phyloP scores from a whole-genome alignment of 2,888 invertebrate genomes.

The Autographa pulchrina region DNA sequence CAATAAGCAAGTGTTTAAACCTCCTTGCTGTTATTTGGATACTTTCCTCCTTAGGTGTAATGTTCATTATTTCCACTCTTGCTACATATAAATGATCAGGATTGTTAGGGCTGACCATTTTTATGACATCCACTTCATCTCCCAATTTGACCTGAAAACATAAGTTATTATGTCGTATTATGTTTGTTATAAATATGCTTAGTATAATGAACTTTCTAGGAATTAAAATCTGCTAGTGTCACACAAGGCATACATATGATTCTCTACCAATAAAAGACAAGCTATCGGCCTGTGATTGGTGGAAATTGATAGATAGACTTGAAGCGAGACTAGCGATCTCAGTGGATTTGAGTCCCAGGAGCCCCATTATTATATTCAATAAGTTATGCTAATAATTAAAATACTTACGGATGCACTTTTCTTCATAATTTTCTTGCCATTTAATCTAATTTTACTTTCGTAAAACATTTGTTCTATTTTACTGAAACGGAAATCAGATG shows the following conservation, averaged over 20 bases:
- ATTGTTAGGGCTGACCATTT: slow-evolving; percentile 91
- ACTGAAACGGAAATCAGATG: slow-evolving; percentile 80
- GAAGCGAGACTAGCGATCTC: too few relatives aligned
- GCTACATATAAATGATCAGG: slow-evolving; percentile 92
- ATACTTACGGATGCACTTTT: slow-evolving; percentile 92
- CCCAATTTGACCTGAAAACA: slow-evolving; percentile 89
- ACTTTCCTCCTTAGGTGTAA: slow-evolving; percentile 87
- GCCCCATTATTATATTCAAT: too few relatives aligned
- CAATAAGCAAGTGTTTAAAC: slow-evolving; percentile 92
- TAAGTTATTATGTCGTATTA: background rate
- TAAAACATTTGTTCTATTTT: slow-evolving; percentile 95
- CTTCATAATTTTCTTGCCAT: slow-evolving; percentile 93
- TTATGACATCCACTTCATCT: slow-evolving; percentile 94
- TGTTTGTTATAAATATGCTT: too few relatives aligned
- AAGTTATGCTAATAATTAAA: background rate
- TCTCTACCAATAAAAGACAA: too few relatives aligned
- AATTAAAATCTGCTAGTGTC: too few relatives aligned
- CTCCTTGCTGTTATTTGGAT: slow-evolving; percentile 90
- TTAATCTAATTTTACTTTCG: slow-evolving; percentile 94
- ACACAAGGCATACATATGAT: too few relatives aligned
- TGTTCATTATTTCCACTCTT: slow-evolving; percentile 91
- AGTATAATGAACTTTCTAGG: too few relatives aligned
- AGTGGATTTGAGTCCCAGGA: too few relatives aligned
- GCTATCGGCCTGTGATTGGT: too few relatives aligned
- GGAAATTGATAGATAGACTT: too few relatives aligned